Evolutionary conservation across 2,797 vertebrate genomes (phyloP).

Genomic region (Loris lydekkerianus): DNA sequence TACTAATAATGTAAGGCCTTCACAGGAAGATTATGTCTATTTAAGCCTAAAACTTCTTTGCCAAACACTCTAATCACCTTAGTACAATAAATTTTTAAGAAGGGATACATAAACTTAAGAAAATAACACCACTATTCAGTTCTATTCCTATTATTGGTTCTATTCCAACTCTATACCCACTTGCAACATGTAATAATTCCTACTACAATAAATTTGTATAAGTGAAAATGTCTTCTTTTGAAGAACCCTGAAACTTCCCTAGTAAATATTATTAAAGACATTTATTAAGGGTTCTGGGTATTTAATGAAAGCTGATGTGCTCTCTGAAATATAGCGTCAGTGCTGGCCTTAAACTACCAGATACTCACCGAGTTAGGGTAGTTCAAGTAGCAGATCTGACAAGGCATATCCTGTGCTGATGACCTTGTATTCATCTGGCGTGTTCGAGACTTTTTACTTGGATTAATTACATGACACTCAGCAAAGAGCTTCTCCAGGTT

Average conservation of each 20-base stretch:
- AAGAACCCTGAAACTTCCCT: constrained; percentile 43
- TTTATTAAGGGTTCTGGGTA: not conserved
- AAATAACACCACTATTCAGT: not conserved
- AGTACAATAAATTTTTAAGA: constrained; percentile 37
- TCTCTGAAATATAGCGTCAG: not conserved
- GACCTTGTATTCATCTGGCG: constrained; percentile 99
- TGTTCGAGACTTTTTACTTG: constrained; percentile 98
- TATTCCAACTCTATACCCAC: not conserved
- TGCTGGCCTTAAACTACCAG: constrained; percentile 70
- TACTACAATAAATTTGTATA: constrained; percentile 4
- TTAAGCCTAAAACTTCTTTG: constrained; percentile 62
- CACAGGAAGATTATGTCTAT: not conserved
- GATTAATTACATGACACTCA: constrained; percentile 99
- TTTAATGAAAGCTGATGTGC: constrained; percentile 25
- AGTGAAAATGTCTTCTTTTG: constrained; percentile 48
- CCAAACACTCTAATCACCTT: not conserved
- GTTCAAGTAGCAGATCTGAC: constrained; percentile 99
- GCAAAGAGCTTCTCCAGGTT: constrained; percentile 99
- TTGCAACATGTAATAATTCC: constrained; percentile 39
- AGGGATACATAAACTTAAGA: not conserved
- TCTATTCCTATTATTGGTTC: not conserved
- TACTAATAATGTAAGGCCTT: constrained; percentile 40
- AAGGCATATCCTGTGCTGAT: constrained; percentile 98
- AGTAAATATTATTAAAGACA: not conserved
- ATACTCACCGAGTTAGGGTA: constrained; percentile 98